These are phyloP conservation scores for Dexiosoma caninum DNA, from an alignment of 2,888 invertebrate genomes.

Conservation along the genomic window DNA sequence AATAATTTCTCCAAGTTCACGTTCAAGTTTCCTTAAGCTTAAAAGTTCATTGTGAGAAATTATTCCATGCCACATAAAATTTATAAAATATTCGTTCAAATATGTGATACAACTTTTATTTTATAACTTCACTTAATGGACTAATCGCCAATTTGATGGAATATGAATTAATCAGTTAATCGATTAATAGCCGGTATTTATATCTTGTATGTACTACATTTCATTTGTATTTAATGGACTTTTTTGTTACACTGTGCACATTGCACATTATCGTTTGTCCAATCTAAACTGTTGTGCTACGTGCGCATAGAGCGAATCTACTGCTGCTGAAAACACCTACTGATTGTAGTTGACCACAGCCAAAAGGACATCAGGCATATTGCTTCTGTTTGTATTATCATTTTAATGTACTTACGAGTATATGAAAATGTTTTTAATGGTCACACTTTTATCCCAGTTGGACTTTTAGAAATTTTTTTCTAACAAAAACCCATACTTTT, in stretches of 20 bases:
- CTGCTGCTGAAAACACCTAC: background rate
- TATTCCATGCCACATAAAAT: no score
- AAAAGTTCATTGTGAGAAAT: no score
- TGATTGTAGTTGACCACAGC: background rate
- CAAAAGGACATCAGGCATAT: background rate
- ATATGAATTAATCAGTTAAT: no score
- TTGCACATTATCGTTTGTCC: background rate
- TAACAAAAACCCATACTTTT: background rate
- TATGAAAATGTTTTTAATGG: conserved; percentile 13
- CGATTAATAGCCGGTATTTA: no score
- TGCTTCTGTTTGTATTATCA: background rate
- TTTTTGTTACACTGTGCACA: background rate
- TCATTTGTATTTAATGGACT: background rate
- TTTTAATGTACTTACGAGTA: conserved; percentile 39
- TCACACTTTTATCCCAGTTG: background rate
- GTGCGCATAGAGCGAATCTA: background rate
- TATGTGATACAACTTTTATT: no score
- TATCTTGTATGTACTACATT: background rate
- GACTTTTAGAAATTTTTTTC: background rate
- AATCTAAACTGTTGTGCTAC: background rate
- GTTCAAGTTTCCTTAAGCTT: no score
- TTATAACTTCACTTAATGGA: no score
- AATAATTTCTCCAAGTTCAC: no score
- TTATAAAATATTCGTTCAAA: no score
- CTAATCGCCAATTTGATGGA: no score